Evolutionary conservation across 2,888 invertebrate genomes (phyloP).

Genomic region (Xylophagus ater): DNA sequence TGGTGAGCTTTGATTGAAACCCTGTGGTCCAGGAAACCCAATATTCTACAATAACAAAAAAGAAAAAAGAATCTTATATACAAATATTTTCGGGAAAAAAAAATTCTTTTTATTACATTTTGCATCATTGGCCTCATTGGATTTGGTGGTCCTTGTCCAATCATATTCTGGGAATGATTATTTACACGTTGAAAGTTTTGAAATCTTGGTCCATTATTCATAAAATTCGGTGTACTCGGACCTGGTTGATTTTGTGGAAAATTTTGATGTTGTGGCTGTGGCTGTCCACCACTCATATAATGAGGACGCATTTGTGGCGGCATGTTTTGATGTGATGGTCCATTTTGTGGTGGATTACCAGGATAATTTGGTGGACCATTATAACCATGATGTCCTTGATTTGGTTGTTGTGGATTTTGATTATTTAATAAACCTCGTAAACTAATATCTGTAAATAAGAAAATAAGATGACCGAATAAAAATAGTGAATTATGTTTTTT

Average conservation of each 20-base stretch:
- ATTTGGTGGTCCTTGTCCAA: slow-evolving; percentile 32
- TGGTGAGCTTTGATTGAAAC: slow-evolving; percentile 37
- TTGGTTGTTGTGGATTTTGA: slow-evolving; percentile 36
- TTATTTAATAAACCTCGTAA: slow-evolving; percentile 38
- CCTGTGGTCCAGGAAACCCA: slow-evolving; percentile 40
- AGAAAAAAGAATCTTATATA: slow-evolving; percentile 2
- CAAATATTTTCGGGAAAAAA: background rate
- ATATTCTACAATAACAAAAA: slow-evolving; percentile 26
- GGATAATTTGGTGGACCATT: slow-evolving; percentile 26
- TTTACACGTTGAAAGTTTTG: slow-evolving; percentile 40
- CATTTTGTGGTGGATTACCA: slow-evolving; percentile 35
- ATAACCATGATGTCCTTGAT: slow-evolving; percentile 34
- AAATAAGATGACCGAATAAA: background rate
- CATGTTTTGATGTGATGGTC: slow-evolving; percentile 35
- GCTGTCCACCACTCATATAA: slow-evolving; percentile 34
- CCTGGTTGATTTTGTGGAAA: slow-evolving; percentile 35
- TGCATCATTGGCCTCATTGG: slow-evolving; percentile 34
- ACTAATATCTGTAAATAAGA: slow-evolving; percentile 36
- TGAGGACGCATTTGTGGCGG: slow-evolving; percentile 36
- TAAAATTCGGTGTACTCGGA: slow-evolving; percentile 39
- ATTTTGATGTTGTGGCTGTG: slow-evolving; percentile 28
- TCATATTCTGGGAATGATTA: slow-evolving; percentile 45
- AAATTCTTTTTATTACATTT: slow-evolving; percentile 29
- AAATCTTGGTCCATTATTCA: slow-evolving; percentile 37
- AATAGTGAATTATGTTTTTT: background rate